Base-by-base conservation (phyloP, 2,888 invertebrate species). In the Dicyrtomina minuta region DNA sequence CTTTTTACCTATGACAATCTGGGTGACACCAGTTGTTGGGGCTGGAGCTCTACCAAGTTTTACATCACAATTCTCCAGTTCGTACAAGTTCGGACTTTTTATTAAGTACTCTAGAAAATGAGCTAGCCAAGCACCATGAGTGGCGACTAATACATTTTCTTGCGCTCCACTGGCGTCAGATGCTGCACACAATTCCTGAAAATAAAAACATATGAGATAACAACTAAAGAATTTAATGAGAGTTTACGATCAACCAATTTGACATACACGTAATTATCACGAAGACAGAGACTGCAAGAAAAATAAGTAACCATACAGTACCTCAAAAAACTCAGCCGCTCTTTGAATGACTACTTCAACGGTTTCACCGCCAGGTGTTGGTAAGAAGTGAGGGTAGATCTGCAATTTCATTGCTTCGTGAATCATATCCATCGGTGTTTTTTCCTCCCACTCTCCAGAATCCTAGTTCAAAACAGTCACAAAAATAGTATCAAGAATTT, bases 51-150 rank as follows among this genome's bases (percentile, higher is more conserved):
- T 58, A n/a, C 65, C 68, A 6, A 46, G 15, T 22, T 64, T 59
- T 10, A 20, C 41, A 43, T 68, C 66, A 55, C 27, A 64, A 44
- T 71, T 59, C 44, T 69, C 69, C 46, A 71, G 22, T 26, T 43
- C 44, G 46, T 64, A 71, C 39, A 41, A 27, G 10, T 64, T 26
- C 22, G 44, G 41, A 27, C 24, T 39, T 4, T n/a, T 20, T 15
- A 59, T 53, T 26, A 71, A 51, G 44, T 68, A 60, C 20, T 71
- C 71, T 15, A 71, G 6, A 39, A 71, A 68, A 22, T 59, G 53
- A 13, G 66, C 65, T 1, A 72, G 20, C 43, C 46, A 72, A 43
- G 72, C 68, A 6, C 72, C 72, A 49, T 72, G 72, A n/a, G 72
- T 61, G 24, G 64, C 51, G 2, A 69, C 72, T 22, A 72, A 59